Evolutionary conservation across 2,888 invertebrate genomes (phyloP).

Genomic region (Dromius quadrimaculatus): DNA sequence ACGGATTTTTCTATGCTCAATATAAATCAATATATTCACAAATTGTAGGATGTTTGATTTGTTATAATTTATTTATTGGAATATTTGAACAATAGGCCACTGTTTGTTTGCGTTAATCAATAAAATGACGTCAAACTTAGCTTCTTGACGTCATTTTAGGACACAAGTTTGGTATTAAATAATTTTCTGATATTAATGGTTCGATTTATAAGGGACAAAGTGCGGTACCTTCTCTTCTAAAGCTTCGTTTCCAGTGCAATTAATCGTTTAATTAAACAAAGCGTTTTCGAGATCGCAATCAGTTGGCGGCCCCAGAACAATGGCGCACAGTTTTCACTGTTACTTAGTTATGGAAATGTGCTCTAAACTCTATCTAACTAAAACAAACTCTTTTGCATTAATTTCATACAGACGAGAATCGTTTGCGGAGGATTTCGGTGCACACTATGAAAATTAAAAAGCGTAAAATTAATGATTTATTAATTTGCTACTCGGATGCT

Average conservation of each 20-base stretch:
- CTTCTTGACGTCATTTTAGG: too few species aligned
- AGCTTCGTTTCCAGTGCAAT: conserved; percentile 55
- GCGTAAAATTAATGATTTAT: conserved; percentile 63
- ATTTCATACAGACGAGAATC: neutral
- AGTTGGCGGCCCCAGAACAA: conserved; percentile 58
- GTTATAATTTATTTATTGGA: too few species aligned
- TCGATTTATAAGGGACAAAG: too few species aligned
- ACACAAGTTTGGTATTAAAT: too few species aligned
- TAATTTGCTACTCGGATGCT: conserved; percentile 44
- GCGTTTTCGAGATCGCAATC: conserved; percentile 61
- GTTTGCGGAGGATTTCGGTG: conserved; percentile 16
- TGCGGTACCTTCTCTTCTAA: conserved; percentile 1
- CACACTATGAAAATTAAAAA: conserved; percentile 59
- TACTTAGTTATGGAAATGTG: conserved; percentile 64
- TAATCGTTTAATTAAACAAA: conserved; percentile 63
- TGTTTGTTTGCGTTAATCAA: too few species aligned
- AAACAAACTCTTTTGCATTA: neutral
- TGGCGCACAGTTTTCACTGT: conserved; percentile 64
- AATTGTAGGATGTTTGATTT: too few species aligned
- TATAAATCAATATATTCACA: too few species aligned
- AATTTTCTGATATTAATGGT: too few species aligned
- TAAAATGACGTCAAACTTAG: too few species aligned
- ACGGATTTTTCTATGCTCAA: too few species aligned
- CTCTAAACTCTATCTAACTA: conserved; percentile 39
- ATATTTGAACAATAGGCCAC: too few species aligned